Evolutionary conservation across 92 coral and sea anemone genomes (phyloP).

Genomic region (Epizoanthus ramosus): DNA sequence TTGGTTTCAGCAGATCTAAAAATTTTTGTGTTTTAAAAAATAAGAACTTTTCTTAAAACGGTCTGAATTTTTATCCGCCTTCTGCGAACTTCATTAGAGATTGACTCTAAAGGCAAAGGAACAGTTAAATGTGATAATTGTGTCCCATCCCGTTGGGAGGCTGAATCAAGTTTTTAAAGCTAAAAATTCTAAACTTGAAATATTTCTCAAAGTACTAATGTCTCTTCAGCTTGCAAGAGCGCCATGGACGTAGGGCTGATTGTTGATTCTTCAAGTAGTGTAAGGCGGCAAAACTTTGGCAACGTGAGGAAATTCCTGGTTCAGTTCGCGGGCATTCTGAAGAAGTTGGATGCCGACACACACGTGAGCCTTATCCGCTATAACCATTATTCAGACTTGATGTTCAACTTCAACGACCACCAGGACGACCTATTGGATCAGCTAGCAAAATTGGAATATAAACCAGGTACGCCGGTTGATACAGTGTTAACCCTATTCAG

Average conservation of each 20-base stretch:
- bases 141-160: no score
- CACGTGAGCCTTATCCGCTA: constrained; percentile 31
- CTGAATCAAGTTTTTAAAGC: no score
- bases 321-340: constrained; percentile 10
- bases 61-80: no score
- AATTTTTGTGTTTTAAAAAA: no score
- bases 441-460: background rate
- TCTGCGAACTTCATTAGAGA: no score
- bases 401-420: constrained; percentile 36
- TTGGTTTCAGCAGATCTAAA: no score
- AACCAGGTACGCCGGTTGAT: background rate
- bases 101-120: no score
- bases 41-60: no score
- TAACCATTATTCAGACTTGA: constrained; percentile 18
- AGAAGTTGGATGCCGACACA: background rate
- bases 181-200: background rate
- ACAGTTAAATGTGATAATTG: no score
- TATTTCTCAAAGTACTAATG: background rate
- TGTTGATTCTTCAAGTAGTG: constrained; percentile 37
- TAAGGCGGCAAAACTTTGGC: background rate
- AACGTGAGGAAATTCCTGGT: constrained; percentile 13
- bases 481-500: no score
- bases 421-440: background rate
- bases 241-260: constrained; percentile 38
- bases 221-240: constrained; percentile 19